Evolutionary conservation across 2,113 vertebrate genomes (phyloP).

Genomic region (Colistium nudipinnis): DNA sequence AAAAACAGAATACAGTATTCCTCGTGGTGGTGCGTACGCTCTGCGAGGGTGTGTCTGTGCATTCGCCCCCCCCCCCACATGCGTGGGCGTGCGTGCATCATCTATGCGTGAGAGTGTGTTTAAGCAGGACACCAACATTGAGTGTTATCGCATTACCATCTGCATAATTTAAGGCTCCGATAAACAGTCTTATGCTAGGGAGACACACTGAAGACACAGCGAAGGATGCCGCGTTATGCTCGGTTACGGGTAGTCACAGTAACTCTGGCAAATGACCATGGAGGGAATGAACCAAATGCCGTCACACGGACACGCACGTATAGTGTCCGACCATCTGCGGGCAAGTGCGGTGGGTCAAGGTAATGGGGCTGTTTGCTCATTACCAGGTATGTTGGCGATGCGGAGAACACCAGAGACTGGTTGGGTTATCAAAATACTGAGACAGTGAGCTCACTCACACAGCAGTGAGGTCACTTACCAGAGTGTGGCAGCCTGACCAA

Average conservation of each 20-base stretch:
- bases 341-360: neutral
- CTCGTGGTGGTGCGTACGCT: no score
- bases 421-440: constrained; percentile 75
- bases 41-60: constrained; percentile 3
- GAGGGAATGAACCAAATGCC: constrained; percentile 16
- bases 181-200: constrained; percentile 67
- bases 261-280: constrained; percentile 17
- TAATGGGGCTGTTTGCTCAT: constrained; percentile 22
- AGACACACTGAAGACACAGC: constrained; percentile 41
- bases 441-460: constrained; percentile 76
- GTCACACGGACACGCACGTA: neutral
- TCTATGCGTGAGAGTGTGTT: constrained; percentile 48
- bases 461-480: constrained; percentile 74
- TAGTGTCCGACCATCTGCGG: neutral
- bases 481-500: constrained; percentile 74
- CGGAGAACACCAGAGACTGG: constrained; percentile 36
- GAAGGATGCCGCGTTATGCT: constrained; percentile 26
- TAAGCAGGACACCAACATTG: constrained; percentile 68
- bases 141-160: constrained; percentile 78
- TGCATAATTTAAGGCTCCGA: constrained; percentile 80
- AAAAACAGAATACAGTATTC: constrained; percentile 36
- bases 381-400: constrained; percentile 45
- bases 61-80: constrained; percentile 24
- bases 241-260: constrained; percentile 22
- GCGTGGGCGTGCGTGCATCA: constrained; percentile 24